Base-by-base conservation (phyloP, 2,113 vertebrate genomes). In the Cynopterus brachyotis region DNA sequence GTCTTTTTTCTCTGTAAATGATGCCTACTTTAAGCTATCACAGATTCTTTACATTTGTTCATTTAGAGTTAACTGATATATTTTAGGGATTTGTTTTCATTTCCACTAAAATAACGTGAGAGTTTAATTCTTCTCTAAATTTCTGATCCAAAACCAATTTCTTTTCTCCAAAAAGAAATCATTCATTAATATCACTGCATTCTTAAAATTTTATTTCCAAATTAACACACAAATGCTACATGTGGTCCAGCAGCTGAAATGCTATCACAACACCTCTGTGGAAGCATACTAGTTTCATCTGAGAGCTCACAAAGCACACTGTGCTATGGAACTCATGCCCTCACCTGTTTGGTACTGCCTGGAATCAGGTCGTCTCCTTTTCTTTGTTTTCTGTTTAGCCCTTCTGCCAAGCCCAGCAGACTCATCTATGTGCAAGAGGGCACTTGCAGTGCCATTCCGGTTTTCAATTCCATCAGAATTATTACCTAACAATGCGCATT, bases 331-430 rank as follows among this genome's bases (percentile, higher is more conserved):
- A 76, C 69, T 94, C 17, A 59, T 40, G 26, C 8, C 95, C 98
- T 98, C 98, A 99, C 99, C 99, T 99, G 99, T 99, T 98, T 99
- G 99, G 97, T 99, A 99, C 97, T 99, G 99, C 91, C 99, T 99
- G 35, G 99, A 99, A 98, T 99, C 99, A 10, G 99, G 98, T 86
- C 99, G 99, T 97, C 99, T 99, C 97, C 98, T 99, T 97, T 98
- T 99, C 98, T 99, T 99, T 99, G 98, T 99, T 98, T 99, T 99
- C 96, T 99, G 99, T 97, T 99, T 99, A 82, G 98, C 98, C 97
- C 99, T 98, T 97, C 99, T 99, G 90, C 99, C 99, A 3, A 99
- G 98, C 17, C 99, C 99, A 78, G 99, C 99, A 37, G 99, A 99
- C 97, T 99, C 99, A 95, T 99, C 99, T 91, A 99, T 99, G 98